phyloP scores from a whole-genome alignment of 2,888 invertebrate species.

The Phania funesta region DNA sequence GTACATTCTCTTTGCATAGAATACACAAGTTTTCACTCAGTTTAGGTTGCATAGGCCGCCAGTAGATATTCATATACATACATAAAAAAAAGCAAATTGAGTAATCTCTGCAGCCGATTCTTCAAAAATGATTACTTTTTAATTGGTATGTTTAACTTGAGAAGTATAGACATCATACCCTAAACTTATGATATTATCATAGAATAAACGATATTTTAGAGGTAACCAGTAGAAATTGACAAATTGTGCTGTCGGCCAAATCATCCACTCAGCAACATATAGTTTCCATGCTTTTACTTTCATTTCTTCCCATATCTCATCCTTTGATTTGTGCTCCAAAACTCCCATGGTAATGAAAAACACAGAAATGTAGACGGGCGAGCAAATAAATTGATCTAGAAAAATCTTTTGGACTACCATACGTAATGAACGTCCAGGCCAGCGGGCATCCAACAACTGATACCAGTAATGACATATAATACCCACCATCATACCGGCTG shows the following conservation, averaged over 20 bases:
- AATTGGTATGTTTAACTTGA: slow-evolving; percentile 85
- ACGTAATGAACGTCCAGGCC: slow-evolving; percentile 85
- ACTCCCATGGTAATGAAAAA: slow-evolving; percentile 89
- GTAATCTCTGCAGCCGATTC: neutral
- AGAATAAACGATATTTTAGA: slow-evolving; percentile 90
- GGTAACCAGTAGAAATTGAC: slow-evolving; percentile 95
- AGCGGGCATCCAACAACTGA: slow-evolving; percentile 85
- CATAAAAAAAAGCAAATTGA: neutral
- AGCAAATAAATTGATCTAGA: slow-evolving; percentile 91
- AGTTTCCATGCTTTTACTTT: slow-evolving; percentile 87
- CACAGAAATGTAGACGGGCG: slow-evolving; percentile 88
- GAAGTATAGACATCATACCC: slow-evolving; percentile 93
- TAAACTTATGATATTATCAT: slow-evolving; percentile 91
- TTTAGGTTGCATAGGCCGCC: too few species aligned
- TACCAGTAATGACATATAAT: slow-evolving; percentile 94
- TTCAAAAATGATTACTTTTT: neutral
- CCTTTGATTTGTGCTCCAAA: slow-evolving; percentile 84
- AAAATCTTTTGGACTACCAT: slow-evolving; percentile 89
- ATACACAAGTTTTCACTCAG: too few species aligned
- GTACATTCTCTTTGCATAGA: too few species aligned
- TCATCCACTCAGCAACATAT: slow-evolving; percentile 92
- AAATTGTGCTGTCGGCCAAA: slow-evolving; percentile 96
- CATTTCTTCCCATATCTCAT: slow-evolving; percentile 85
- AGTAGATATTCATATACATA: neutral
- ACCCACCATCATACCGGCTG: slow-evolving; percentile 89